A percentile compares a stretch with the other conserved stretches of the same genome.
Conservation (phyloP, 1,140 invertebrate genomes). For the Centruroides sculpturatus region DNA sequence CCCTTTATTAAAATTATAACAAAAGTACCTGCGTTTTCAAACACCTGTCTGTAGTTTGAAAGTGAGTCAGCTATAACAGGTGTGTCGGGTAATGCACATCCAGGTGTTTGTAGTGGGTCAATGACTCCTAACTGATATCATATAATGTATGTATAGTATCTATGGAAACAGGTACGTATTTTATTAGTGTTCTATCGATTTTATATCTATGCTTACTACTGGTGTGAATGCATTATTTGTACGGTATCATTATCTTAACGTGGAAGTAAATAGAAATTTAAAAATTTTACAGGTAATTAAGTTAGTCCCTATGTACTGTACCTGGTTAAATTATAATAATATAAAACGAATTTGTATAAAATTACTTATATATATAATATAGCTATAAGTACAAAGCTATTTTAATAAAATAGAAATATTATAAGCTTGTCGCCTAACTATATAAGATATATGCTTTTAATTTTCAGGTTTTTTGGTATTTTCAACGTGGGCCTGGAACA, state of each 20-base stretch:
- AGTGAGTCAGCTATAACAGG: too few relatives aligned
- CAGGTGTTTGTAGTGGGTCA: not conserved
- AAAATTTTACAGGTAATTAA: too few relatives aligned
- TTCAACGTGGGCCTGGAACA: slow-evolving; percentile 75
- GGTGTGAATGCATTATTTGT: not conserved
- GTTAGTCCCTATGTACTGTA: too few relatives aligned
- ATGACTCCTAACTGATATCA: not conserved
- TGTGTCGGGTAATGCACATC: not conserved
- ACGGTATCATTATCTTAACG: too few relatives aligned
- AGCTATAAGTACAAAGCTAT: not conserved
- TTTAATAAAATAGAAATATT: not conserved
- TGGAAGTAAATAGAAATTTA: too few relatives aligned
- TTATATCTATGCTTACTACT: not conserved
- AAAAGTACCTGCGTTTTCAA: too few relatives aligned
- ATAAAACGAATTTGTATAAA: too few relatives aligned
- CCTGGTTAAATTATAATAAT: too few relatives aligned
- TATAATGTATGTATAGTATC: not conserved
- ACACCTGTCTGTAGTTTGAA: too few relatives aligned
- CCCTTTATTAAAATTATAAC: too few relatives aligned
- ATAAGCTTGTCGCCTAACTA: not conserved
- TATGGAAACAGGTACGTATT: not conserved
- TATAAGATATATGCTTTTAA: not conserved
- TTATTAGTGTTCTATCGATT: not conserved
- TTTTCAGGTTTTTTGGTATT: slow-evolving; percentile 58
- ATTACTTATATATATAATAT: not conserved